Evolutionary conservation across 2,797 vertebrate genomes (phyloP).

Genomic region (Rhynchonycteris naso): DNA sequence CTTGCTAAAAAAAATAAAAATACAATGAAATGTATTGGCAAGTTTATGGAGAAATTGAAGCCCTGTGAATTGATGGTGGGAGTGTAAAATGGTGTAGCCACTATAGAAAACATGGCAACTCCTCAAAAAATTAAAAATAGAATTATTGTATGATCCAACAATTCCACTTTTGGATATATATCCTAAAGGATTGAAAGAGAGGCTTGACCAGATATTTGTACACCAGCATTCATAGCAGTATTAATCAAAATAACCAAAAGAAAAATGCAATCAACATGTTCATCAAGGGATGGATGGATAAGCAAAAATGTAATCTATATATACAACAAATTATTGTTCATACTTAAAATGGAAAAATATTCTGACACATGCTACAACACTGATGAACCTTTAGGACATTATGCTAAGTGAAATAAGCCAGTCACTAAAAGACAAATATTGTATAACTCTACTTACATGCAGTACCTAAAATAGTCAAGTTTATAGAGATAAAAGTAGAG

Average conservation of each 20-base stretch:
- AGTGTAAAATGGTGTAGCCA: neutral
- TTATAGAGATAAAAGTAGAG: neutral
- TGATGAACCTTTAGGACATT: neutral
- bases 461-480: neutral
- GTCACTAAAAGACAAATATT: neutral
- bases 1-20: no score
- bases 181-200: neutral
- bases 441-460: neutral
- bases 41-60: neutral
- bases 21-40: neutral
- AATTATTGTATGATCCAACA: neutral
- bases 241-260: neutral
- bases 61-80: neutral
- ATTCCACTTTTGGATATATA: neutral
- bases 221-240: neutral
- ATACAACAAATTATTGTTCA: neutral
- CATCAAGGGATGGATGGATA: neutral
- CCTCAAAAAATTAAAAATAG: neutral
- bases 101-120: neutral
- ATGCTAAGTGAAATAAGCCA: neutral
- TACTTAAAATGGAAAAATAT: slow-evolving; percentile 25
- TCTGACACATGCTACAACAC: neutral
- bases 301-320: neutral
- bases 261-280: neutral
- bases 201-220: neutral